Evolutionary conservation across 2,113 vertebrate species (phyloP).

Genomic region (Lagopus muta): DNA sequence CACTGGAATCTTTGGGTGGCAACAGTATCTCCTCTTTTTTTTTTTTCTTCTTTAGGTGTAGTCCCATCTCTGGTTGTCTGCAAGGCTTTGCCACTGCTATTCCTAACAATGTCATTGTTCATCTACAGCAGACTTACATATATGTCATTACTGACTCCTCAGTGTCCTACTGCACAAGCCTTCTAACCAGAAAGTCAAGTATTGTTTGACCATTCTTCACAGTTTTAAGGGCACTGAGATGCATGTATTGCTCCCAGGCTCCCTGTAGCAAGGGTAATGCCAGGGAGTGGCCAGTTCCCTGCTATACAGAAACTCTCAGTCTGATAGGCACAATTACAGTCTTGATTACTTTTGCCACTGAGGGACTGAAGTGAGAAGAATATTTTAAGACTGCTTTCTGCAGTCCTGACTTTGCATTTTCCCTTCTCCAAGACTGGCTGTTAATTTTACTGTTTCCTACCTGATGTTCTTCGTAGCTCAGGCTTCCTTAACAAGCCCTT

Average conservation of each 20-base stretch:
- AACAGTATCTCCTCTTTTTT: slow-evolving; percentile 37
- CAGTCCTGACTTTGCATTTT: accelerated
- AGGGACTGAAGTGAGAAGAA: not conserved
- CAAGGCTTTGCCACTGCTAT: slow-evolving; percentile 32
- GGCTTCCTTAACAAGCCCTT: not conserved
- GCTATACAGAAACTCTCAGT: not conserved
- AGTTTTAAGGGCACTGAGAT: not conserved
- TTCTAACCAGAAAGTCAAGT: slow-evolving; percentile 41
- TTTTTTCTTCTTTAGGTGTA: slow-evolving; percentile 42
- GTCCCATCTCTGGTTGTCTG: slow-evolving; percentile 49
- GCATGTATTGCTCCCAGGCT: not conserved
- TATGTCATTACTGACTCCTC: not conserved
- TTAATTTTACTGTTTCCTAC: not conserved
- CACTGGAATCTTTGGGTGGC: slow-evolving; percentile 21
- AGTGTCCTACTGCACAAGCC: not conserved
- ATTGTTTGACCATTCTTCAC: slow-evolving; percentile 11
- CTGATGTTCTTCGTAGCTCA: not conserved
- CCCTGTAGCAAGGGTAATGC: not conserved
- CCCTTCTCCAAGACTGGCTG: not conserved
- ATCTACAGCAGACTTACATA: slow-evolving; percentile 8
- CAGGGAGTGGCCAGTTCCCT: not conserved
- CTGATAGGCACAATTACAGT: not conserved
- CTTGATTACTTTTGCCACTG: not conserved
- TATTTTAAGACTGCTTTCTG: accelerated
- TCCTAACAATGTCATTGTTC: slow-evolving; percentile 37